Evolutionary conservation across 2,113 vertebrate species (phyloP).

Genomic region (Dicrurus megarhynchus): DNA sequence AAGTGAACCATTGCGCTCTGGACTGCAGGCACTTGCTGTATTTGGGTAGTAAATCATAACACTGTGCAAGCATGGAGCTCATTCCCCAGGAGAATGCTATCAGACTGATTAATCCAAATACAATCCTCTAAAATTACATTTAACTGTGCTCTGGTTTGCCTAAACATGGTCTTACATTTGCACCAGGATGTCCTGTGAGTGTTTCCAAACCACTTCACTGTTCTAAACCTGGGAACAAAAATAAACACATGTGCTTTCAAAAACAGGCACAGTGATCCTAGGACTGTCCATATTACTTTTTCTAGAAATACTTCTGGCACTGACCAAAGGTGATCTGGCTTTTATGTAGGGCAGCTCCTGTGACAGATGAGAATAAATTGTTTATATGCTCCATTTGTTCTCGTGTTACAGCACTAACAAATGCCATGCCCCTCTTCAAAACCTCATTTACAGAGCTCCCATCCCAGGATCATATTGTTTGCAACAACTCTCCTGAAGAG

Average conservation of each 20-base stretch:
- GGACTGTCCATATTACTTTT: background rate
- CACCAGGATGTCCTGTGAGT: background rate
- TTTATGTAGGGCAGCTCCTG: background rate
- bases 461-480: background rate
- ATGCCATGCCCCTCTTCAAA: background rate
- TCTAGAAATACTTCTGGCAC: background rate
- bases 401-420: background rate
- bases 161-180: background rate
- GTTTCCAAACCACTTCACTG: background rate
- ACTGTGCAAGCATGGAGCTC: background rate
- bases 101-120: background rate
- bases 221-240: background rate
- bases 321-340: background rate
- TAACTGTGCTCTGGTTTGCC: background rate
- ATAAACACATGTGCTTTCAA: background rate
- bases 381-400: background rate
- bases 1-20: background rate
- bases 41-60: background rate
- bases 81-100: background rate
- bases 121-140: background rate
- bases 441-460: background rate
- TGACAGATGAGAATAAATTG: background rate
- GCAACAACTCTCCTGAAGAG: background rate
- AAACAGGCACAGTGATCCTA: background rate
- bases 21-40: background rate